Percentiles rank a stretch among this genome's conserved stretches.
Evolutionary conservation across 2,888 invertebrate species (phyloP).

Genomic region (Acleris sparsana): DNA sequence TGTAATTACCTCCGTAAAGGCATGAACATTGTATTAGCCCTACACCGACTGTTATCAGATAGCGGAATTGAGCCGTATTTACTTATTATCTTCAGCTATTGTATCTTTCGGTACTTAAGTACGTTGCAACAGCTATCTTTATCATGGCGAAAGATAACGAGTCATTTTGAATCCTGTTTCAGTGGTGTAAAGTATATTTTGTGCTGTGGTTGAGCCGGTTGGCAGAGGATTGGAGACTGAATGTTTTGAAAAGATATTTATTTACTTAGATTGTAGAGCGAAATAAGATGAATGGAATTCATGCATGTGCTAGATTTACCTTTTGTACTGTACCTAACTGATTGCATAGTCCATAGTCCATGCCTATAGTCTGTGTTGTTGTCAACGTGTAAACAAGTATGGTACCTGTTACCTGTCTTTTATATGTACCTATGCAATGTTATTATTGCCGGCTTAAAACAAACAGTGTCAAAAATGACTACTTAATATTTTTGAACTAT

Average conservation of each 20-base stretch:
- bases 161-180: not conserved
- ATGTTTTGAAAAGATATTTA: conserved; percentile 10
- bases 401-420: too few relatives aligned
- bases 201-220: not conserved
- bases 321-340: too few relatives aligned
- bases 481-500: too few relatives aligned
- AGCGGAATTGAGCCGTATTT: conserved; percentile 29
- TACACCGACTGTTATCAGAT: conserved; percentile 29
- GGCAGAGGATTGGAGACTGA: conserved; percentile 11
- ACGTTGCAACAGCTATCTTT: conserved; percentile 29
- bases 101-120: conserved; percentile 33
- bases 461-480: too few relatives aligned
- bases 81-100: conserved; percentile 34
- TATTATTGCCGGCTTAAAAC: too few relatives aligned
- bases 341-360: too few relatives aligned
- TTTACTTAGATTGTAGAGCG: not conserved
- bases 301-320: too few relatives aligned
- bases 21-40: conserved; percentile 21
- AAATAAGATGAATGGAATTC: not conserved
- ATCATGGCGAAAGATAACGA: conserved; percentile 17
- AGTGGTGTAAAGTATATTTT: not conserved
- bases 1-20: conserved; percentile 14
- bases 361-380: too few relatives aligned
- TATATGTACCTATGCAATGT: too few relatives aligned
- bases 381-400: too few relatives aligned